A percentile compares a stretch with the other conserved stretches of the same genome.
phyloP scores from a whole-genome alignment of 2,113 vertebrate genomes.

The Zosterops lateralis region DNA sequence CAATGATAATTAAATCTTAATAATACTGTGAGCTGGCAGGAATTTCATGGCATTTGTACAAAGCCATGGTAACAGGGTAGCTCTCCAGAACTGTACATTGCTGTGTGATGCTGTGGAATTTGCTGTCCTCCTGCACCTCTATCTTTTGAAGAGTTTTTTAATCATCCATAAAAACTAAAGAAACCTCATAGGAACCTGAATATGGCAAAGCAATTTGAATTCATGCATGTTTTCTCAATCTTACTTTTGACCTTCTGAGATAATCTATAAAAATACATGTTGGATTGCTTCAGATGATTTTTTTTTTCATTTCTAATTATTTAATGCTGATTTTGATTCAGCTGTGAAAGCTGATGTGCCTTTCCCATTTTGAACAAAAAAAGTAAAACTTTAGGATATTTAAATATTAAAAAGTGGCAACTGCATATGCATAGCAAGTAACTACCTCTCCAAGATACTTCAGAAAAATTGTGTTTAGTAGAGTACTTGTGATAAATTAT shows the following conservation, averaged over 20 bases:
- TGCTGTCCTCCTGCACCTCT: not conserved
- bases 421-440: conserved; percentile 60
- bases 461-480: conserved; percentile 63
- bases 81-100: not conserved
- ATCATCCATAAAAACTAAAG: conserved; percentile 63
- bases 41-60: not conserved
- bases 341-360: not conserved
- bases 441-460: conserved; percentile 51
- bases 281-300: not conserved
- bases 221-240: not conserved
- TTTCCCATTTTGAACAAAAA: conserved; percentile 44
- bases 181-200: conserved; percentile 50
- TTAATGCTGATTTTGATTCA: conserved; percentile 43
- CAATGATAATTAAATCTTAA: conserved; percentile 22
- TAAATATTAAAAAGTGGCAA: conserved; percentile 64
- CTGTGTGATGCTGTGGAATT: not conserved
- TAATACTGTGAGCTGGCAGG: not conserved
- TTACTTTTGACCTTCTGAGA: conserved; percentile 22
- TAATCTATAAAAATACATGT: conserved; percentile 18
- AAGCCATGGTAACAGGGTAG: not conserved
- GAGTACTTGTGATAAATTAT: conserved; percentile 70
- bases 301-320: conserved; percentile 32
- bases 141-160: conserved; percentile 30
- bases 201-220: conserved; percentile 67
- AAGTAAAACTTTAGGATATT: conserved; percentile 48